Conservation (phyloP, 2,888 invertebrate genomes). For the Drosophila testacea region DNA sequence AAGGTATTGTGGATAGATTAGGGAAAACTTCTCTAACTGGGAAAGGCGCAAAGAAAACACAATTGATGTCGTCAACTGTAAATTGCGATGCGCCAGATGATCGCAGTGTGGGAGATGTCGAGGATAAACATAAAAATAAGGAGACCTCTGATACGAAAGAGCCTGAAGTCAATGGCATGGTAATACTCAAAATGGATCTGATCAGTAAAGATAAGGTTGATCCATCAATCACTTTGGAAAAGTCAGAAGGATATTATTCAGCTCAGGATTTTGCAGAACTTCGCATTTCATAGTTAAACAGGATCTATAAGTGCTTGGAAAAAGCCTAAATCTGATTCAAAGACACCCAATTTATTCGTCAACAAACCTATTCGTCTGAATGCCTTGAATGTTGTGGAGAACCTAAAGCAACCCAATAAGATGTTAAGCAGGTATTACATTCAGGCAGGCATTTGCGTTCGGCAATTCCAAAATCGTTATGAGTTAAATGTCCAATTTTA, state of each 20-base stretch:
- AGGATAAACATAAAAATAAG: not conserved
- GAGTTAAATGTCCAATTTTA: conserved; percentile 24
- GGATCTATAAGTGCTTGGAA: conserved; percentile 33
- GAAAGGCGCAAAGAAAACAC: not conserved
- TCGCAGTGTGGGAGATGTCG: not conserved
- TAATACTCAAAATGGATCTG: conserved; percentile 19
- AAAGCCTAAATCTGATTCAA: conserved; percentile 15
- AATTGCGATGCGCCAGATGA: conserved; percentile 10
- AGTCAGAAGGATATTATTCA: too few relatives aligned
- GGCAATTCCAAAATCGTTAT: not conserved
- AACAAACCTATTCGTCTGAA: conserved; percentile 25
- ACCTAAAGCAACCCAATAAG: conserved; percentile 41
- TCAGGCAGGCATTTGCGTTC: too few relatives aligned
- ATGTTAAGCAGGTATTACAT: conserved; percentile 1
- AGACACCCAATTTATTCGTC: not conserved
- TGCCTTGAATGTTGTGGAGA: conserved; percentile 51
- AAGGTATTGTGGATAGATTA: too few relatives aligned
- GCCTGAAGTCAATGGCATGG: conserved; percentile 17
- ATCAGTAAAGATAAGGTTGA: not conserved
- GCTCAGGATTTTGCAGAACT: conserved; percentile 13
- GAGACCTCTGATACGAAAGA: conserved; percentile 2
- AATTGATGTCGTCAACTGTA: not conserved
- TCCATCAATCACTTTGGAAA: not conserved
- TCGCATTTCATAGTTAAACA: conserved; percentile 33
- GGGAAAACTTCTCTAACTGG: not conserved